These are phyloP conservation scores for Antitype chi DNA, from an alignment of 2,888 invertebrate species.

Conservation along the genomic window DNA sequence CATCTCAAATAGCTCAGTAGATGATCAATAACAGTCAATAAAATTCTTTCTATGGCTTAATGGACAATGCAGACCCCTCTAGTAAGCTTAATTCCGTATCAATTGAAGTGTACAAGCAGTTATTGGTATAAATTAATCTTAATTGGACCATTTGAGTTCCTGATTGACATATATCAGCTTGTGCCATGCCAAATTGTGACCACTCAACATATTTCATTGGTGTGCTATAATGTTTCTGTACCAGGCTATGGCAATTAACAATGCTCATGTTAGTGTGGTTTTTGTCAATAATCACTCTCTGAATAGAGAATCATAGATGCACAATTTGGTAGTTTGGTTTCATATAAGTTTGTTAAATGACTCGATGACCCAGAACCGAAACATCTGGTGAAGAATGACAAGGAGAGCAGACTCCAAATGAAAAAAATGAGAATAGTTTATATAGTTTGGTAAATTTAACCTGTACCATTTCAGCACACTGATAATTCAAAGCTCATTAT, in stretches of 20 bases:
- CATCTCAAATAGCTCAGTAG: not conserved
- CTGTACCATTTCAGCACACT: not conserved
- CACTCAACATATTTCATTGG: slow-evolving; percentile 26
- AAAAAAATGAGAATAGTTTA: too few relatives aligned
- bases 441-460: not conserved
- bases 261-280: not conserved
- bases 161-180: slow-evolving; percentile 64
- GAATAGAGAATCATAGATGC: not conserved
- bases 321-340: not conserved
- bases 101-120: slow-evolving; percentile 71
- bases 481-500: not conserved
- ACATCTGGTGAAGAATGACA: too few relatives aligned
- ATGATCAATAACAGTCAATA: slow-evolving; percentile 50
- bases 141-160: slow-evolving; percentile 68
- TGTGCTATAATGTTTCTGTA: slow-evolving; percentile 27
- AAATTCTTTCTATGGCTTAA: slow-evolving; percentile 30
- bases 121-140: slow-evolving; percentile 79
- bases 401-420: too few relatives aligned
- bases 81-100: slow-evolving; percentile 64
- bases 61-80: slow-evolving; percentile 33
- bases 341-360: not conserved
- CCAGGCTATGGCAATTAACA: slow-evolving; percentile 5
- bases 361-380: too few relatives aligned
- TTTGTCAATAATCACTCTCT: slow-evolving; percentile 13
- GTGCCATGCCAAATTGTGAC: slow-evolving; percentile 30